A percentile compares a stretch with the other conserved stretches of the same genome.
Evolutionary conservation across 2,888 invertebrate genomes (phyloP).

Genomic region (Eumerus sabulonum): DNA sequence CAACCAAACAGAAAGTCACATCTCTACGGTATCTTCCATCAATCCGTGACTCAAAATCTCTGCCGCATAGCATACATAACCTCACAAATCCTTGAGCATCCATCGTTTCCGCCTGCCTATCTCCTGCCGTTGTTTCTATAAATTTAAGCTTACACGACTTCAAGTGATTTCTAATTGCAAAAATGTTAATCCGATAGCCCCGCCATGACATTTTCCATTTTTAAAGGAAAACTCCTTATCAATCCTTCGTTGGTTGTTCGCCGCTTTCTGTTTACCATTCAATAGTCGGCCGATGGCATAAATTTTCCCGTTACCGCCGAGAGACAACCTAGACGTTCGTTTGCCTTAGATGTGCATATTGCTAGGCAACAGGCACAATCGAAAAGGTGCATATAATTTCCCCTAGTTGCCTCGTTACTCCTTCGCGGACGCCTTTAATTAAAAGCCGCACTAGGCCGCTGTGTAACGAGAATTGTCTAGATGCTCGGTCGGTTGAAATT

Average conservation of each 20-base stretch:
- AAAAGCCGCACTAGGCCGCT: conserved; percentile 47
- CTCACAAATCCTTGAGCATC: too few species aligned
- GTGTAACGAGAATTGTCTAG: conserved; percentile 8
- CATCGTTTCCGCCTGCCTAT: too few species aligned
- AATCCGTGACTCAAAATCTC: too few species aligned
- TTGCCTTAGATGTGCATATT: too few species aligned
- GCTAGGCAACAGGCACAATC: too few species aligned
- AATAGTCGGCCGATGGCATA: background rate
- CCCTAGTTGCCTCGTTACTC: conserved; percentile 46
- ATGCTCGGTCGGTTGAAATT: conserved; percentile 9
- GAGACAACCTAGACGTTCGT: background rate
- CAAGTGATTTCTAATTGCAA: conserved; percentile 61
- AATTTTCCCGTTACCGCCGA: background rate
- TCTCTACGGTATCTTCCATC: too few species aligned
- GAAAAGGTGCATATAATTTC: conserved; percentile 34
- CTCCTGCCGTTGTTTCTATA: too few species aligned
- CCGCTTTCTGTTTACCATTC: too few species aligned
- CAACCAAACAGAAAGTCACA: too few species aligned
- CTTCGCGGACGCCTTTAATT: conserved; percentile 55
- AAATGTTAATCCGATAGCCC: conserved; percentile 62
- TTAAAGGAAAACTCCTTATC: conserved; percentile 52
- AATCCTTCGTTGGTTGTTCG: conserved; percentile 13
- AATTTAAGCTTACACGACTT: conserved; percentile 39
- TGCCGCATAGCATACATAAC: too few species aligned
- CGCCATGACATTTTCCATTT: conserved; percentile 65